Percentiles rank a stretch among this genome's conserved stretches.
These are phyloP conservation scores for Peromyscus californicus DNA, from an alignment of 2,113 vertebrate species.

Conservation along the genomic window DNA sequence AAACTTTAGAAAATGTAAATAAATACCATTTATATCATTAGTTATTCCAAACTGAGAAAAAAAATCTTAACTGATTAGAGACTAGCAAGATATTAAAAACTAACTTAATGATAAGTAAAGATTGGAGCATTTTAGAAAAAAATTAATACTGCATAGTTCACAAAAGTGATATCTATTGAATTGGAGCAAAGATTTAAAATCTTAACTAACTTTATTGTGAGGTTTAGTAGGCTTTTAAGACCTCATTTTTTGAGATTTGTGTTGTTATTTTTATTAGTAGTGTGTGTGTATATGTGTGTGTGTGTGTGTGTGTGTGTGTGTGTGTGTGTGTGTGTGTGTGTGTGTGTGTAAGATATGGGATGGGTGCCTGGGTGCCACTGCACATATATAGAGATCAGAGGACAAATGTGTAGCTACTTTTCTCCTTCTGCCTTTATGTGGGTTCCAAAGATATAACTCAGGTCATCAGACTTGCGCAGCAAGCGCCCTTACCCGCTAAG, in stretches of 20 bases:
- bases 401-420: neutral
- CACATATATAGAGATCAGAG: neutral
- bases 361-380: too few relatives aligned
- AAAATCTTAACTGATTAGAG: neutral
- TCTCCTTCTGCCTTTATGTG: neutral
- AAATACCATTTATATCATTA: neutral
- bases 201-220: neutral
- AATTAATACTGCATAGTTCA: neutral
- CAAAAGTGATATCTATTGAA: neutral
- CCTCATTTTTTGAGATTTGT: neutral
- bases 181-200: constrained; percentile 3
- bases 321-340: too few relatives aligned
- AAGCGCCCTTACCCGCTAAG: neutral
- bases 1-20: neutral
- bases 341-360: neutral
- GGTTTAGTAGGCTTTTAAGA: neutral
- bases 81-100: neutral
- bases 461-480: too few relatives aligned
- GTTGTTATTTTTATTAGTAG: neutral
- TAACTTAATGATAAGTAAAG: constrained; percentile 1
- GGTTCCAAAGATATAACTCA: neutral
- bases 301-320: neutral
- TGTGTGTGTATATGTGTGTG: neutral
- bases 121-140: neutral
- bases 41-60: neutral